phyloP scores from a whole-genome alignment of 2,113 vertebrate species.

The Semnornis frantzii region DNA sequence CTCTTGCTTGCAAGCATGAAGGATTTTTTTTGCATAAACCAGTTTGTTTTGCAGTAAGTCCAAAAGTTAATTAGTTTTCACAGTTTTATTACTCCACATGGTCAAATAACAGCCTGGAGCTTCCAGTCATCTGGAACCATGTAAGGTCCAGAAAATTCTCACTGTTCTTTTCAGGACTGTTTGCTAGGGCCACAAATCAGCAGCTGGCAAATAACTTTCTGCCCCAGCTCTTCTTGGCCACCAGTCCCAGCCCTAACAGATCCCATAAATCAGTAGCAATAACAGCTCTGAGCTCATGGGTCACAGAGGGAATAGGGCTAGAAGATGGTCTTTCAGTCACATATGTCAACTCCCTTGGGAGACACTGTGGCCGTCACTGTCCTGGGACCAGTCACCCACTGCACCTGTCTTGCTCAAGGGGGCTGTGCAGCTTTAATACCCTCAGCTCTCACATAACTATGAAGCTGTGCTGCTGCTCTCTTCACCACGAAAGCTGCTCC shows the following conservation, averaged over 20 bases:
- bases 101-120: conserved; percentile 26
- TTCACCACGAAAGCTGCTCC: neutral
- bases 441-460: neutral
- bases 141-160: conserved; percentile 18
- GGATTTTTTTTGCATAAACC: conserved; percentile 6
- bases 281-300: neutral
- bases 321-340: neutral
- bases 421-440: neutral
- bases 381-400: neutral
- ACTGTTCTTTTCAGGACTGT: conserved; percentile 8
- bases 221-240: neutral
- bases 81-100: conserved; percentile 29
- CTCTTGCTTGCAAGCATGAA: neutral
- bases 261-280: neutral
- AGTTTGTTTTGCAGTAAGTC: conserved; percentile 29
- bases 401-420: neutral
- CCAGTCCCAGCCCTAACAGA: neutral
- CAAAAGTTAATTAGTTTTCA: conserved; percentile 52
- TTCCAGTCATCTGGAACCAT: conserved; percentile 6
- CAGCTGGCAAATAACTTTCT: conserved; percentile 19
- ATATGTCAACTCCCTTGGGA: neutral
- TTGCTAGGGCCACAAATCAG: conserved; percentile 36
- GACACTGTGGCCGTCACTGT: neutral
- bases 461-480: neutral
- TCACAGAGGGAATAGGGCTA: neutral